These are phyloP conservation scores for Sisyra nigra DNA, from an alignment of 2,888 invertebrate genomes.

Conservation along the genomic window DNA sequence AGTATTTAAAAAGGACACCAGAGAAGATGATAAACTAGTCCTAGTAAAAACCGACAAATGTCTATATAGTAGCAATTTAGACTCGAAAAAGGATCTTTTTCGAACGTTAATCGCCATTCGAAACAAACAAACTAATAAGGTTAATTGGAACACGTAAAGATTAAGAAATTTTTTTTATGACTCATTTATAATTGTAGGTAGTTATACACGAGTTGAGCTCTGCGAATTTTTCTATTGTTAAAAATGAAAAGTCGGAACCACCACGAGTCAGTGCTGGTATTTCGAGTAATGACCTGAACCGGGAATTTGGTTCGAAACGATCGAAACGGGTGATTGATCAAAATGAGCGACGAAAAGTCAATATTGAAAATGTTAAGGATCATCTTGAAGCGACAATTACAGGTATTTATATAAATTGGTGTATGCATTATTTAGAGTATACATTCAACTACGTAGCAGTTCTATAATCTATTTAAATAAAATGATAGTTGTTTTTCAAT, in stretches of 20 bases:
- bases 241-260: not conserved
- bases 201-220: not conserved
- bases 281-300: slow-evolving; percentile 28
- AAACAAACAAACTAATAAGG: slow-evolving; percentile 22
- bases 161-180: too few species aligned
- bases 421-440: too few species aligned
- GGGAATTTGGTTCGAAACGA: slow-evolving; percentile 48
- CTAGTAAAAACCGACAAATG: not conserved
- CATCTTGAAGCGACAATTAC: slow-evolving; percentile 38
- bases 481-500: too few species aligned
- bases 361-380: slow-evolving; percentile 37
- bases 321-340: slow-evolving; percentile 40
- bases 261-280: too few species aligned
- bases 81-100: slow-evolving; percentile 12
- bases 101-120: slow-evolving; percentile 22
- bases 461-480: too few species aligned
- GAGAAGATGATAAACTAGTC: not conserved
- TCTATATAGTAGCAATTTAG: not conserved
- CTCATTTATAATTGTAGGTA: too few species aligned
- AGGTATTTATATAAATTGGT: slow-evolving; percentile 20
- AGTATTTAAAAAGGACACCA: too few species aligned
- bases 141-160: slow-evolving; percentile 8
- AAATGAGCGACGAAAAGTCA: slow-evolving; percentile 37
- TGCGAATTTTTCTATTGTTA: not conserved
- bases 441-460: too few species aligned